Percentiles rank a stretch among this genome's conserved stretches.
These are phyloP conservation scores for Orientallactaga bullata DNA, from an alignment of 2,113 vertebrate species.

Conservation along the genomic window DNA sequence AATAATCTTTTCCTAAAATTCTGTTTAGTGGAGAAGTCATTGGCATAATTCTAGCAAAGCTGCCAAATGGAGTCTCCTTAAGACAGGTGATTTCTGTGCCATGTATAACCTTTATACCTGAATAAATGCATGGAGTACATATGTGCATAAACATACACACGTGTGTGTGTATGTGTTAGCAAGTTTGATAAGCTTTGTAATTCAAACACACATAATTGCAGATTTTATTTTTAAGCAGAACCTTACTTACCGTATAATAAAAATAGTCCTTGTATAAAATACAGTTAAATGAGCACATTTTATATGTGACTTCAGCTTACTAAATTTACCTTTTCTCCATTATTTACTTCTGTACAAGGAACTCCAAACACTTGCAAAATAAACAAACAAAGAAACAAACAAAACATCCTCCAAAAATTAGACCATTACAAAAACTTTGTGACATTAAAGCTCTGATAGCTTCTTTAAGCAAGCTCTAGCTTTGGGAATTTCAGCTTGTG, in stretches of 20 bases:
- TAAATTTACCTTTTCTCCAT: slow-evolving; percentile 38
- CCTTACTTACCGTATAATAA: neutral
- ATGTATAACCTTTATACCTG: no score
- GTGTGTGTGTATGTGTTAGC: neutral
- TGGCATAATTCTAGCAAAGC: neutral
- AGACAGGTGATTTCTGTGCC: neutral
- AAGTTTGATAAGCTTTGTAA: slow-evolving; percentile 16
- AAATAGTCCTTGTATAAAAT: neutral
- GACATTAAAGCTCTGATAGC: slow-evolving; percentile 34
- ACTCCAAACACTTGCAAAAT: neutral
- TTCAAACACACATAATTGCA: neutral
- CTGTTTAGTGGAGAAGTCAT: neutral
- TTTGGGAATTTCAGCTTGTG: neutral
- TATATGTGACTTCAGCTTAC: neutral
- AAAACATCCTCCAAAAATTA: neutral
- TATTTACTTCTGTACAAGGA: slow-evolving; percentile 19
- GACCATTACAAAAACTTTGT: neutral
- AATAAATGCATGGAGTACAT: neutral
- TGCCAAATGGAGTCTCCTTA: neutral
- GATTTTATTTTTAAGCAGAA: slow-evolving; percentile 34
- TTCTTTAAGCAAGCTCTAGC: neutral
- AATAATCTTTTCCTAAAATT: slow-evolving; percentile 12
- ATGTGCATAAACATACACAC: fast-evolving
- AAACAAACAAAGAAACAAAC: neutral
- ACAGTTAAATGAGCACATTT: neutral